phyloP scores from a whole-genome alignment of 2,888 invertebrate species.

The Rhingia campestris region DNA sequence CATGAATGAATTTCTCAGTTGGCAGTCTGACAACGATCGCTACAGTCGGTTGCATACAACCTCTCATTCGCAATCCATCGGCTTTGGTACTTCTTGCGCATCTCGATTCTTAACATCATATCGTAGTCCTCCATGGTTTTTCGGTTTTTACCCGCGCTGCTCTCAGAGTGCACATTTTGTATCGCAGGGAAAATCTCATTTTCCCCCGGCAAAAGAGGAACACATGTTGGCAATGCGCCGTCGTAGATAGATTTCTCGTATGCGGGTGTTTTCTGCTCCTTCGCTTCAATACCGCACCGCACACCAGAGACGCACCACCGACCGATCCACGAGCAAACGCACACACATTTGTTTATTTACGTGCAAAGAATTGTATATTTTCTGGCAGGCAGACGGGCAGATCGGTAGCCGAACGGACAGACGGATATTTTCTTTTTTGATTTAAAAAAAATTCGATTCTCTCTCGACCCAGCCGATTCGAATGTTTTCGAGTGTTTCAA shows the following conservation, averaged over 20 bases:
- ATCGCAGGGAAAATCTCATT: slow-evolving; percentile 58
- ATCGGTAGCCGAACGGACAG: slow-evolving; percentile 67
- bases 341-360: slow-evolving; percentile 72
- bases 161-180: slow-evolving; percentile 14
- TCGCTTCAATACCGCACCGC: slow-evolving; percentile 39
- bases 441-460: slow-evolving; percentile 43
- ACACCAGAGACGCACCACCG: slow-evolving; percentile 53
- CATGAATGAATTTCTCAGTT: slow-evolving; percentile 72
- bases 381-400: slow-evolving; percentile 66
- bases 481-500: slow-evolving; percentile 66
- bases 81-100: slow-evolving; percentile 37
- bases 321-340: slow-evolving; percentile 57
- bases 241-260: slow-evolving; percentile 68
- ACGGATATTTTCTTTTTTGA: slow-evolving; percentile 68
- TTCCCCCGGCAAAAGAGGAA: slow-evolving; percentile 46
- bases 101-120: slow-evolving; percentile 13
- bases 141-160: slow-evolving; percentile 2
- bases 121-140: slow-evolving; percentile 41
- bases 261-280: slow-evolving; percentile 69
- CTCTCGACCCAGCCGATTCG: slow-evolving; percentile 56
- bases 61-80: slow-evolving; percentile 6
- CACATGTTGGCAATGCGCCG: slow-evolving; percentile 73
- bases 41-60: slow-evolving; percentile 56
- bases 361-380: slow-evolving; percentile 74
- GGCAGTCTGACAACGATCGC: slow-evolving; percentile 64